Base-by-base conservation (phyloP, 2,888 invertebrate genomes). In the Cyclophora punctaria region DNA sequence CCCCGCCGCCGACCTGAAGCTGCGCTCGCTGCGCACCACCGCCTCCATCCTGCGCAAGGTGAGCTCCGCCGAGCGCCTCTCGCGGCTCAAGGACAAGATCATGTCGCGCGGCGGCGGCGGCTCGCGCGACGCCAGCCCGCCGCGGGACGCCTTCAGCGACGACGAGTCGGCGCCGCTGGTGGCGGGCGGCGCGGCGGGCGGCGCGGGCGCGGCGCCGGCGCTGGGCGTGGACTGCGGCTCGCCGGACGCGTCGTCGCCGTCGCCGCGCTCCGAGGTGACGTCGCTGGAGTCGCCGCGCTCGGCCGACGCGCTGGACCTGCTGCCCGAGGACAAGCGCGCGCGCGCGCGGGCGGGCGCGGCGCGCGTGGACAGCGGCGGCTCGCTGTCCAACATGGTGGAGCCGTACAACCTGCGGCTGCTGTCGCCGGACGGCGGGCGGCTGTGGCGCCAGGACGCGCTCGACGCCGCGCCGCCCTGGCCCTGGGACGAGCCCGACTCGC, bases 101-200 rank as follows among this genome's bases (percentile, higher is more conserved):
- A 62, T 83, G 73, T 57, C 75, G 42, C 75, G 80, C 53, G 73
- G 75, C 44, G 69, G 75, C 44, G 69, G 71, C 47, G 74, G 74
- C 5, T 80, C 81, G n/a, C 80, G 80, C 43, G 84, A 83, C 34
- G 80, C 82, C 59, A 83, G 78, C 59, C 83, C 82, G 51, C 56
- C 68, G 53, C 78, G 77, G 55, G 77, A 75, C 49, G 79, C 71
- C 43, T 75, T 78, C 55, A 89, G 90, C 71, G 93, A 93, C 69
- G 93, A 93, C 71, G 94, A 94, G 60, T 92, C 93, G 2, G 93
- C 93, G 51, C 85, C 93, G 53, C 92, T 93, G 4, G 90, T 90
- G 45, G 59, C 54, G 45, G 41, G 50, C 6, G 45, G 44, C 45
- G 44, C 55, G 49, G 47, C 52, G 55, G 44, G 49, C 56, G 49